Evolutionary conservation across 2,113 vertebrate species (phyloP).

Genomic region (Cyphomyrus discorhynchus): DNA sequence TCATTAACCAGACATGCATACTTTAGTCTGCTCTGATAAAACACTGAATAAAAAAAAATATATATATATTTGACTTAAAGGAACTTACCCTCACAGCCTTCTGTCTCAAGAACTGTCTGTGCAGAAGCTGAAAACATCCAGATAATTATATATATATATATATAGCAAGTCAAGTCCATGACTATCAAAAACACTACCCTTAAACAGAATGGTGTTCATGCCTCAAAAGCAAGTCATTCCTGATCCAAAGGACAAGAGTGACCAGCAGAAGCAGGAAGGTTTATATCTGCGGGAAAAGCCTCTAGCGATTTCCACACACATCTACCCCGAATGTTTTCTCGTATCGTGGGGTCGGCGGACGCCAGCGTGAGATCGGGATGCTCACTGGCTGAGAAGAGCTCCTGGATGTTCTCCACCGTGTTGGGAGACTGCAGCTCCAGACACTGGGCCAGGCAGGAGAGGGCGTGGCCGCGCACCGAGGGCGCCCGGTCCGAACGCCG

Average conservation of each 20-base stretch:
- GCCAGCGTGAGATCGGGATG: neutral
- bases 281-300: neutral
- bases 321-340: neutral
- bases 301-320: neutral
- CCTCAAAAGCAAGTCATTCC: neutral
- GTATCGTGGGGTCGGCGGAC: neutral
- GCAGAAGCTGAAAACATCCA: slow-evolving; percentile 39
- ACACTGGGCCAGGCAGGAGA: slow-evolving; percentile 77
- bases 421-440: slow-evolving; percentile 62
- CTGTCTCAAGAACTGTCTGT: slow-evolving; percentile 43
- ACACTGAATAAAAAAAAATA: neutral
- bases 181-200: neutral
- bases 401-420: slow-evolving; percentile 58
- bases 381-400: slow-evolving; percentile 70
- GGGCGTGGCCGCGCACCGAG: slow-evolving; percentile 72
- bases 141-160: neutral
- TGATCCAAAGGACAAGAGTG: neutral
- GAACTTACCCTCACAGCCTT: slow-evolving; percentile 47
- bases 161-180: neutral
- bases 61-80: neutral
- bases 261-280: neutral
- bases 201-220: neutral
- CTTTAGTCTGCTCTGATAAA: neutral
- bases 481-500: slow-evolving; percentile 73
- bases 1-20: neutral